Evolutionary conservation across 2,888 invertebrate genomes (phyloP).

Genomic region (Erynnis tages): DNA sequence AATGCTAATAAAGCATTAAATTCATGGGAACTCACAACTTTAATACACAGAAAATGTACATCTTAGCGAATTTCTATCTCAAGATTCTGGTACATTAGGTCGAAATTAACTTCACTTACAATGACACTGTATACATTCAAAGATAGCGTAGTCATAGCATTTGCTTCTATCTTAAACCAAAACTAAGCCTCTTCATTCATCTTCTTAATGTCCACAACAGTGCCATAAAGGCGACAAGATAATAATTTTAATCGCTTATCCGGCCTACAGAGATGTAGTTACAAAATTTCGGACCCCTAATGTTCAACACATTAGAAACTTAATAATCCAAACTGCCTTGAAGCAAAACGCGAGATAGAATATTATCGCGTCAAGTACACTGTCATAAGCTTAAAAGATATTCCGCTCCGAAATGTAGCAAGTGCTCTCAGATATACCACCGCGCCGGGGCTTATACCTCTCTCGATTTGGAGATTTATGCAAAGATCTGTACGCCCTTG

Average conservation of each 20-base stretch:
- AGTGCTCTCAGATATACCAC: constrained; percentile 24
- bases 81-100: too few species aligned
- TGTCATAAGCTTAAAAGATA: constrained; percentile 17
- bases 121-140: too few species aligned
- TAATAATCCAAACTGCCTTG: not conserved
- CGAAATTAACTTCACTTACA: too few species aligned
- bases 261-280: not conserved
- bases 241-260: constrained; percentile 11
- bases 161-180: too few species aligned
- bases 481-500: constrained; percentile 56
- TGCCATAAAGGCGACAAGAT: constrained; percentile 4
- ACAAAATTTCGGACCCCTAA: constrained; percentile 1
- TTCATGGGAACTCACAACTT: too few species aligned
- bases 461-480: constrained; percentile 40
- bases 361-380: not conserved
- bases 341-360: not conserved
- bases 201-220: constrained; percentile 9
- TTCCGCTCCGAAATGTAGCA: constrained; percentile 1
- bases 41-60: too few species aligned
- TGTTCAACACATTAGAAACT: constrained; percentile 15
- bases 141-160: too few species aligned
- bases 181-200: constrained; percentile 2
- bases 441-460: constrained; percentile 28
- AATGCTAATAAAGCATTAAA: too few species aligned
- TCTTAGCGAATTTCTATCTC: too few species aligned